These are phyloP conservation scores for Gymnothorax javanicus DNA, from an alignment of 2,797 vertebrate genomes.

Conservation along the genomic window DNA sequence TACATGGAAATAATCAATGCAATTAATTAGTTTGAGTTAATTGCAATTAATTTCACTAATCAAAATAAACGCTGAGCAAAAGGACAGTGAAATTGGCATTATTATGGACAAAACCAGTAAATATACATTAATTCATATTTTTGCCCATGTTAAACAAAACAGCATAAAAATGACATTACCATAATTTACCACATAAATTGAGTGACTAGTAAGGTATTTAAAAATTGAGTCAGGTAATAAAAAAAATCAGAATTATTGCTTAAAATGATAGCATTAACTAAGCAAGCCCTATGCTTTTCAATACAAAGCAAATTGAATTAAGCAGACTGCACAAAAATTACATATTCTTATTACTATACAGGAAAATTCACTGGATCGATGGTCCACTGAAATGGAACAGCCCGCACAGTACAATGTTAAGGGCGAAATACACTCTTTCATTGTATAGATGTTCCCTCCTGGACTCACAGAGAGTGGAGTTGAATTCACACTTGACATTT, in stretches of 20 bases:
- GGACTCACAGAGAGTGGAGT: not conserved
- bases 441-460: not conserved
- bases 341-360: not conserved
- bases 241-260: not conserved
- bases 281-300: not conserved
- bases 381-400: not conserved
- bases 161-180: not conserved
- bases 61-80: not conserved
- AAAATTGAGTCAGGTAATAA: not conserved
- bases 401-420: not conserved
- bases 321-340: not conserved
- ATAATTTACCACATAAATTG: not conserved
- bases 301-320: not conserved
- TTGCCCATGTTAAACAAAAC: not conserved
- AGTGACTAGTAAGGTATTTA: not conserved
- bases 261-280: not conserved
- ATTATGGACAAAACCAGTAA: not conserved
- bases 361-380: not conserved
- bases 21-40: too few relatives aligned
- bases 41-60: not conserved
- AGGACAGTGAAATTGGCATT: not conserved
- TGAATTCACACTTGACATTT: not conserved
- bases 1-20: too few relatives aligned
- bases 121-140: not conserved
- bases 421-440: too few relatives aligned